Evolutionary conservation across 2,888 invertebrate genomes (phyloP).

Genomic region (Muschampia plurimacula): DNA sequence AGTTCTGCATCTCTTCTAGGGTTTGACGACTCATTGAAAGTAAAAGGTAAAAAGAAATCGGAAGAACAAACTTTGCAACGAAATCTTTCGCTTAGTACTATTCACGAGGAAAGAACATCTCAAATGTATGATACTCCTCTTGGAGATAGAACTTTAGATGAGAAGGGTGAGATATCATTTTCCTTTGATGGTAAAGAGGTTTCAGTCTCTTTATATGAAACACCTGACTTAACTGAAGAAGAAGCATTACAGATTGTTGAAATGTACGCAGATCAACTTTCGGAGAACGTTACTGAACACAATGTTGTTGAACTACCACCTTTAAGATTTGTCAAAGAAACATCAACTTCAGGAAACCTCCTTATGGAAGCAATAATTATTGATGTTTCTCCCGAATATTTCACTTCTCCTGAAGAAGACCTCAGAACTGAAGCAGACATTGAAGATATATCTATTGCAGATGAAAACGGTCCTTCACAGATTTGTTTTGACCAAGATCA

Average conservation of each 20-base stretch:
- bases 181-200: constrained; percentile 97
- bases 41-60: constrained; percentile 81
- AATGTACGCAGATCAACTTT: constrained; percentile 97
- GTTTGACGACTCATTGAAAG: constrained; percentile 90
- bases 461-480: constrained; percentile 86
- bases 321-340: constrained; percentile 94
- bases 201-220: constrained; percentile 95
- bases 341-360: constrained; percentile 94
- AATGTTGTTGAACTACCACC: constrained; percentile 95
- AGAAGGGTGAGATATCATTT: constrained; percentile 94
- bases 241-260: constrained; percentile 96
- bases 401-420: constrained; percentile 92
- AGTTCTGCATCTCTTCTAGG: constrained; percentile 95
- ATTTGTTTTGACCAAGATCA: constrained; percentile 76
- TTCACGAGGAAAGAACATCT: constrained; percentile 95
- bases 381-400: constrained; percentile 94
- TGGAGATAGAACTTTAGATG: constrained; percentile 92
- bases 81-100: constrained; percentile 94
- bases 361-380: constrained; percentile 97
- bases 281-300: constrained; percentile 94
- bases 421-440: constrained; percentile 94
- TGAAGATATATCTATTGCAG: constrained; percentile 93
- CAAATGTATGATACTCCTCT: constrained; percentile 94
- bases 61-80: constrained; percentile 87
- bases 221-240: constrained; percentile 96